These are phyloP conservation scores for Polyommatus iphigenia DNA, from an alignment of 2,888 invertebrate species.

Conservation along the genomic window DNA sequence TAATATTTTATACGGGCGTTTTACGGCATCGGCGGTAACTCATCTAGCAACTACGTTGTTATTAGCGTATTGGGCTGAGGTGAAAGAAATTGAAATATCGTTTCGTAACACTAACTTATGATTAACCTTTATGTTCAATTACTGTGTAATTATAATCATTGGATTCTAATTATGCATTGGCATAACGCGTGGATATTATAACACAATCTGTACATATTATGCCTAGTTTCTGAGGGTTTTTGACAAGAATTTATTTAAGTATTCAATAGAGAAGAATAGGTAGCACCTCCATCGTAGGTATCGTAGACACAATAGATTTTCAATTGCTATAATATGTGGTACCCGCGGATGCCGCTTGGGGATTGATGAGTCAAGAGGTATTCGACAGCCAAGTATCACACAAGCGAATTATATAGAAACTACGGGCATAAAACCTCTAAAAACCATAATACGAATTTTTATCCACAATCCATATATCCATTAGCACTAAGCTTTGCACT, in stretches of 20 bases:
- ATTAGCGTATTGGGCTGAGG: not conserved
- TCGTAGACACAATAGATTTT: too few species aligned
- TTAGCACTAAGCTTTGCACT: not conserved
- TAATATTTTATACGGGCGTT: conserved; percentile 56
- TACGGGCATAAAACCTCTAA: not conserved
- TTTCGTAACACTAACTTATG: not conserved
- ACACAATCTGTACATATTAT: not conserved
- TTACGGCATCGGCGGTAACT: conserved; percentile 39
- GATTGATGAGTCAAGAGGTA: too few species aligned
- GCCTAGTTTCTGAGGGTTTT: too few species aligned
- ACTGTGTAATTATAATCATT: not conserved
- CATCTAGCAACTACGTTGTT: conserved; percentile 2
- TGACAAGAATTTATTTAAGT: too few species aligned
- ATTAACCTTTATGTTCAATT: not conserved
- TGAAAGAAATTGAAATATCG: not conserved
- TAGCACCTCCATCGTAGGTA: too few species aligned
- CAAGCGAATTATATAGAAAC: too few species aligned
- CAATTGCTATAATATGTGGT: too few species aligned
- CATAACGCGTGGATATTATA: not conserved
- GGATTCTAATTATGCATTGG: too few species aligned
- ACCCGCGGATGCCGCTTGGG: too few species aligned
- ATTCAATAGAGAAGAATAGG: too few species aligned
- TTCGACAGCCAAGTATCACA: too few species aligned
- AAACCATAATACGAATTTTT: not conserved
- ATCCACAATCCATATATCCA: not conserved